Base-by-base conservation (phyloP, 2,888 invertebrate genomes). In the Diplolepis rosae region DNA sequence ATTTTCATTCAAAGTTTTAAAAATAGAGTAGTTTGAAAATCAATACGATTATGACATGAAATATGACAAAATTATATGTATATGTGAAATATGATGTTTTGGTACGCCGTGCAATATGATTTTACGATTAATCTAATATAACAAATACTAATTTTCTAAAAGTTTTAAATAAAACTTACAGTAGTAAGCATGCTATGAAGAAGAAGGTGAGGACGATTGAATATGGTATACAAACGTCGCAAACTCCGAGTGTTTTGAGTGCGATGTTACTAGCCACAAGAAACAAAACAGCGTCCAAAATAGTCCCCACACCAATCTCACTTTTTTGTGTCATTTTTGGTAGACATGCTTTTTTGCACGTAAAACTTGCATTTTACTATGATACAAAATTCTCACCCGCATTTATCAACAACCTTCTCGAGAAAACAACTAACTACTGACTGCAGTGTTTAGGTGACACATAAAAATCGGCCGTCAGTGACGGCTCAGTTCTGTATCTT, bases 281-380 rank as follows among this genome's bases (percentile, higher is more conserved):
- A 66, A 85, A 69, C 54, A 86, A 72, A 76, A 84, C 70, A 68
- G 81, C 79, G 74, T 86, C 84, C 71, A 86, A 69, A 35, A 79
- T 66, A 51, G 81, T 70, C 56, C 76, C 80, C 73, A 80, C 69
- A 84, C 85, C 85, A 85, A 86, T 85, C 83, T 84, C 85, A 84
- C 81, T 79, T 66, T 61, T 61, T 75, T 72, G 24, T 39, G 39
- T 61, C 61, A 61, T 39, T 35, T 39, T 22, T 15, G 48, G 22
- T 48, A 48, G 65, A 28, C 69, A 27, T 54, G 48, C 54, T 24
- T 68, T 68, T 15, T n/a, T 15, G 51, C 32, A 30, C 30, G 22
- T 71, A 61, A 70, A 61, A 18, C 48, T 32, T 56, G 56, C 39
- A 61, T 27, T 27, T 27, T 39, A n/a, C 13, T n/a, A 13, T 1